Evolutionary conservation across 2,797 vertebrate species (phyloP).

Genomic region (Ctenopoma kingsleyae): DNA sequence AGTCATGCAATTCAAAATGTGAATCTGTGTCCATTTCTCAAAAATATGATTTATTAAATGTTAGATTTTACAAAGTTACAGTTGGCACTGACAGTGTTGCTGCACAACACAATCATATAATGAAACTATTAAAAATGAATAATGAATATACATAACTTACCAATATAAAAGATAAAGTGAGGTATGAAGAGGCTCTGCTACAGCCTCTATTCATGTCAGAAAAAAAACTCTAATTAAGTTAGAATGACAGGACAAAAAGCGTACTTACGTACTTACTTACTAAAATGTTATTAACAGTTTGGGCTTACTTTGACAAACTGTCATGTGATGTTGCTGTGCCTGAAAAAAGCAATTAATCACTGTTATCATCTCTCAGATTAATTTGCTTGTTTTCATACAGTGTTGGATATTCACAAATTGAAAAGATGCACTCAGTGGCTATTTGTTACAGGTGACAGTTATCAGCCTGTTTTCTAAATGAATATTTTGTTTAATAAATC

Average conservation of each 20-base stretch:
- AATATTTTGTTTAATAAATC: constrained; percentile 34
- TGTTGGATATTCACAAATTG: constrained; percentile 9
- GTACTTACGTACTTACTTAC: no score
- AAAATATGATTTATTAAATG: neutral
- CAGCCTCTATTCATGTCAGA: neutral
- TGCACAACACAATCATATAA: no score
- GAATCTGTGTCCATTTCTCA: neutral
- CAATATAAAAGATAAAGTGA: no score
- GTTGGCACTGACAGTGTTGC: no score
- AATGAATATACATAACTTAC: no score
- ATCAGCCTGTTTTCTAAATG: constrained; percentile 22
- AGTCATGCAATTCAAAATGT: constrained; percentile 2
- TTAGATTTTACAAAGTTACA: neutral
- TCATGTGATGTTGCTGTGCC: constrained; percentile 8
- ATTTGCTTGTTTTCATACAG: constrained; percentile 33
- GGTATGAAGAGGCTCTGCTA: no score
- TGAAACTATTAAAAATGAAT: no score
- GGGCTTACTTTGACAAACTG: constrained; percentile 22
- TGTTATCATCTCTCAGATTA: constrained; percentile 24
- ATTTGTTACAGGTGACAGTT: constrained; percentile 19
- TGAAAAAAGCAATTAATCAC: constrained; percentile 39
- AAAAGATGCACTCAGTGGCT: neutral
- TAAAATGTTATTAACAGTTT: constrained; percentile 8
- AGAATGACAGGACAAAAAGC: no score
- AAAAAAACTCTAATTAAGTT: no score